Base-by-base conservation (phyloP, 1,140 invertebrate genomes). In the Anoplophora glabripennis region DNA sequence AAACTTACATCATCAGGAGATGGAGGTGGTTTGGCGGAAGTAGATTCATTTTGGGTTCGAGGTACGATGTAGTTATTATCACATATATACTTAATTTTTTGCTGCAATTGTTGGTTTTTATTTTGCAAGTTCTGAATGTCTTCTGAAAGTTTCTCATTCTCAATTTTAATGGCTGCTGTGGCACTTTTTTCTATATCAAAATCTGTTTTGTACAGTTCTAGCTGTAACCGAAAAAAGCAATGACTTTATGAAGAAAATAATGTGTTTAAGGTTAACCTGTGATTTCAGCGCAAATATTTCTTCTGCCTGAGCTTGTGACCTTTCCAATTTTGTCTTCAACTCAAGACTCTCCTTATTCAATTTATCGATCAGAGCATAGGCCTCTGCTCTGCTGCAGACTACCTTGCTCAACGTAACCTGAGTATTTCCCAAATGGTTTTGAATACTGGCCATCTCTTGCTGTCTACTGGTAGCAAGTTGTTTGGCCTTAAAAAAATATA, bases 101-200 rank as follows among this genome's bases (percentile, higher is more conserved):
- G 66, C 14, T 63, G 59, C 21, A 72, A 37, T 36, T 72, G 69
- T 47, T 65, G 61, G 55, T 72, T 72, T 53, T 69, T 63, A 54
- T 61, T 61, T 8, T 70, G 67, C 21, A 72, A 57, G 18, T 62
- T 55, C 37, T 67, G 62, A 7, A 72, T 53, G 35, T 72, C 69
- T 28, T 68, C 63, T 2, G 56, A 37, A n/a, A 72, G 41, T 55
- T 65, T 46, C n/a, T 66, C 53, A 41, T 65, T 66, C 17, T 71
- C 69, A 3, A 2, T 41, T 38, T 57, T 59, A 1, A 66, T 17
- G 36, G 52, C 49, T 11, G 62, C 45, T 36, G 66, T 70, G 3
- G 57, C 54, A 12, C 54, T 46, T 21, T 41, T 57, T 55, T 71
- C 67, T 11, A 63, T 47, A 46, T 71, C 65, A 48, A 65, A 72